phyloP scores from a whole-genome alignment of 2,888 invertebrate genomes.

The Caenorhabditis zanzibari region DNA sequence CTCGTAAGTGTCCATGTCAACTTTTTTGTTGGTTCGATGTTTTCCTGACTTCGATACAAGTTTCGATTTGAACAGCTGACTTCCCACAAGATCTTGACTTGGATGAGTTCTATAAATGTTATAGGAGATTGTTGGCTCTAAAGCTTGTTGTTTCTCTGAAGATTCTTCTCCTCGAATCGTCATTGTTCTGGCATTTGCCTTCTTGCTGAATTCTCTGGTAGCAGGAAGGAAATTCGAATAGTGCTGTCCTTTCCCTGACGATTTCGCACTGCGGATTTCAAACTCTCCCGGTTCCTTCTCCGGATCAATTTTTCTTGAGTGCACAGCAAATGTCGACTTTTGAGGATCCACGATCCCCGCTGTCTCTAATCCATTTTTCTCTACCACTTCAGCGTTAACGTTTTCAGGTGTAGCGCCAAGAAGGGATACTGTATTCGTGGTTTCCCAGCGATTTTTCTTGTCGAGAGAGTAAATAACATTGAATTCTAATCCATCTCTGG shows the following conservation, averaged over 20 bases:
- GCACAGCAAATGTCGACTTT: conserved; percentile 20
- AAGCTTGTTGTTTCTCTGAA: not conserved
- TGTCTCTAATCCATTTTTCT: conserved; percentile 21
- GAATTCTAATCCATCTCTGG: conserved; percentile 33
- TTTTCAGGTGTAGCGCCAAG: conserved; percentile 37
- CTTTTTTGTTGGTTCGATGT: conserved; percentile 24
- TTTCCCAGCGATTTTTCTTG: conserved; percentile 48
- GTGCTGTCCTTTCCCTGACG: conserved; percentile 22
- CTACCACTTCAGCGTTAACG: conserved; percentile 46
- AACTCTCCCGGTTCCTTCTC: conserved; percentile 18
- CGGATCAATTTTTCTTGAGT: conserved; percentile 2
- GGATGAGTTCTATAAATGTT: conserved; percentile 50
- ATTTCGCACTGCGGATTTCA: conserved; percentile 26
- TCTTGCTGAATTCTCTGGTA: conserved; percentile 11
- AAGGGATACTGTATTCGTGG: conserved; percentile 15
- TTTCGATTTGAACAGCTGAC: conserved; percentile 29
- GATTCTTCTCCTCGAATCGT: conserved; percentile 20
- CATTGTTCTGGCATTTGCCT: conserved; percentile 18
- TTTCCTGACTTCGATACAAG: conserved; percentile 24
- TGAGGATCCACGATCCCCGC: not conserved
- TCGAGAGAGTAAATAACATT: conserved; percentile 52
- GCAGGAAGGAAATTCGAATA: conserved; percentile 21
- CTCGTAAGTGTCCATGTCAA: conserved; percentile 14
- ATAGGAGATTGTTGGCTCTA: conserved; percentile 39
- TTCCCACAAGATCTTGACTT: conserved; percentile 33